Percentiles rank a stretch among this genome's conserved stretches.
These are phyloP conservation scores for Pyrochroa serraticornis DNA, from an alignment of 2,888 invertebrate species.

Conservation along the genomic window DNA sequence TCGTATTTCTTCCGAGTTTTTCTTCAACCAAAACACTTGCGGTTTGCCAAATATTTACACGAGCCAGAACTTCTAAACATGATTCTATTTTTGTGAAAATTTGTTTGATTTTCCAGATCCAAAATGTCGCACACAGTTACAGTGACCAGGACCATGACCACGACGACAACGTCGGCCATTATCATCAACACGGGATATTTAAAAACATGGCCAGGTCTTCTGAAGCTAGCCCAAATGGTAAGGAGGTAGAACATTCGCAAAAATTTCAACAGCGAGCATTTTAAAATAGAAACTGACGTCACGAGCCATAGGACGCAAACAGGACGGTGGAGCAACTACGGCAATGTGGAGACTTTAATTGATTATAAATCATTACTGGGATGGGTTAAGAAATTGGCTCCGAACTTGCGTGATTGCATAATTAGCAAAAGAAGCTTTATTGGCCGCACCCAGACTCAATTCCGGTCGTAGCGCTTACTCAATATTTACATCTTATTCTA, in stretches of 20 bases:
- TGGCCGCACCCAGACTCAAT: too few species aligned
- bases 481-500: too few species aligned
- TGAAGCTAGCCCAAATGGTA: constrained; percentile 85
- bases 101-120: neutral
- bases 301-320: neutral
- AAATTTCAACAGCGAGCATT: constrained; percentile 6
- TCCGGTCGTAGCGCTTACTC: too few species aligned
- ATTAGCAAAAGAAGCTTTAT: too few species aligned
- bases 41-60: neutral
- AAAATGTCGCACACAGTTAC: constrained; percentile 89
- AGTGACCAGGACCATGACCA: constrained; percentile 83
- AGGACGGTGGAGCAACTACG: too few species aligned
- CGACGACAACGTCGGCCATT: constrained; percentile 75
- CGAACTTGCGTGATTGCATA: too few species aligned
- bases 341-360: neutral
- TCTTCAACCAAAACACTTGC: too few species aligned
- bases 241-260: constrained; percentile 44
- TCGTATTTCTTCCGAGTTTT: too few species aligned
- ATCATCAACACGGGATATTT: constrained; percentile 83
- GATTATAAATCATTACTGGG: neutral
- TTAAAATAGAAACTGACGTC: constrained; percentile 26
- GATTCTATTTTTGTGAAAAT: constrained; percentile 2
- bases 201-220: constrained; percentile 76
- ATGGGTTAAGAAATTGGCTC: too few species aligned
- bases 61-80: neutral